A percentile compares a stretch with the other conserved stretches of the same genome.
phyloP scores from a whole-genome alignment of 2,797 vertebrate species.

The Poecilia picta region DNA sequence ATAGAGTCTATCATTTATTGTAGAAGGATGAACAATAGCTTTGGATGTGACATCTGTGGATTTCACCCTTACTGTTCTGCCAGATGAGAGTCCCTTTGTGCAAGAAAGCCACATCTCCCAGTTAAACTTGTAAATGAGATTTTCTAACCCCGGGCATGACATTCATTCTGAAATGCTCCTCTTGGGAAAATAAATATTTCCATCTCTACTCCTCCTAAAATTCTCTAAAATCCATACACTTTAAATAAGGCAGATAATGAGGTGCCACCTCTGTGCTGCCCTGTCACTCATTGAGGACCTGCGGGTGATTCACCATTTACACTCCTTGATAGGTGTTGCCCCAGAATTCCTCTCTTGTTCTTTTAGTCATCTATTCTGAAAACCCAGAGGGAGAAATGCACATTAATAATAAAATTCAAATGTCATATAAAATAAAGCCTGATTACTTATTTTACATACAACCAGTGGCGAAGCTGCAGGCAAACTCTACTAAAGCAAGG shows the following conservation, averaged over 20 bases:
- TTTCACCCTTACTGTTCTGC: slow-evolving; percentile 25
- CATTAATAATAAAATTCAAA: slow-evolving; percentile 1
- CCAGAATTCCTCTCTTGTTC: background rate
- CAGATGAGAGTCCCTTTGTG: slow-evolving; percentile 52
- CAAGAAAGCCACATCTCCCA: slow-evolving; percentile 39
- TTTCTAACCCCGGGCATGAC: slow-evolving; percentile 58
- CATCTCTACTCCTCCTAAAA: slow-evolving; percentile 20
- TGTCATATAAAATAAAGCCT: slow-evolving; percentile 24
- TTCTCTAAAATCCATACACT: slow-evolving; percentile 40
- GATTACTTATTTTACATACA: slow-evolving; percentile 14
- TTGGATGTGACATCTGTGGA: background rate
- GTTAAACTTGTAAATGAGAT: slow-evolving; percentile 70
- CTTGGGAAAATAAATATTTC: slow-evolving; percentile 42
- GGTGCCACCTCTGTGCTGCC: slow-evolving; percentile 9
- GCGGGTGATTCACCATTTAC: slow-evolving; percentile 20
- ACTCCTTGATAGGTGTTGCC: background rate
- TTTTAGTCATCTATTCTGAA: fast-evolving
- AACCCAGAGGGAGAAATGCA: slow-evolving; percentile 3
- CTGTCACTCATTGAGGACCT: slow-evolving; percentile 39
- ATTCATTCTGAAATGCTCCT: slow-evolving; percentile 35
- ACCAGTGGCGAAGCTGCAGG: slow-evolving; percentile 11
- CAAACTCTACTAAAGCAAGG: background rate
- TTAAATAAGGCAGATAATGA: slow-evolving; percentile 23
- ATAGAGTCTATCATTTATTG: background rate
- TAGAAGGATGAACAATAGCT: background rate